phyloP scores from a whole-genome alignment of 2,113 vertebrate genomes.

The Sapayoa aenigma region DNA sequence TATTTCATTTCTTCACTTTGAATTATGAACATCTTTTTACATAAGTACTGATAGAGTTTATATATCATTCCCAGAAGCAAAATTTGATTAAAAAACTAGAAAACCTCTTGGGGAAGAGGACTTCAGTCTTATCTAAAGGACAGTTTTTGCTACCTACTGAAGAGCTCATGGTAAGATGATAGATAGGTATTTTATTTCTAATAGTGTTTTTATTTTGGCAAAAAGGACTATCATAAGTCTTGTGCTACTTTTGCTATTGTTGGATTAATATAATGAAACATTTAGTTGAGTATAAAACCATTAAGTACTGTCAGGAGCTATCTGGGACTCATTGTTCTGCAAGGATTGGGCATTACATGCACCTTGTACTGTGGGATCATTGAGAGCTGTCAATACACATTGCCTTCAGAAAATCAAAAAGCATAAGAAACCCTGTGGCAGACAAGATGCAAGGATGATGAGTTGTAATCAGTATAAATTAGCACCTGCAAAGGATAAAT shows the following conservation, averaged over 20 bases:
- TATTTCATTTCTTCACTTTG: conserved; percentile 47
- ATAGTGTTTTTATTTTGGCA: not conserved
- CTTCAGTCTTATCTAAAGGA: not conserved
- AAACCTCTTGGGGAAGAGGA: not conserved
- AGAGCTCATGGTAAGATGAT: not conserved
- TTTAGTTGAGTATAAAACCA: not conserved
- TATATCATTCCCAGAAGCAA: conserved; percentile 25
- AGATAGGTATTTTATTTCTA: not conserved
- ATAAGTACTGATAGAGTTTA: conserved; percentile 10
- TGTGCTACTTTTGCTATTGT: not conserved
- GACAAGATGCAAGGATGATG: not conserved
- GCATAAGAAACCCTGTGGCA: not conserved
- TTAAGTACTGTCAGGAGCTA: not conserved
- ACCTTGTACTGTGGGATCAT: not conserved
- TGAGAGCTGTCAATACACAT: conserved; percentile 1
- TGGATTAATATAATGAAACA: not conserved
- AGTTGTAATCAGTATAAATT: conserved; percentile 54
- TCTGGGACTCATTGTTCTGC: not conserved
- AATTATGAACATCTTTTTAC: conserved; percentile 45
- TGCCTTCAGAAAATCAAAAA: conserved; percentile 17
- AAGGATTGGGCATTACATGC: not conserved
- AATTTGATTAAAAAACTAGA: conserved; percentile 3
- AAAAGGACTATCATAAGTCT: not conserved
- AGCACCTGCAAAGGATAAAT: conserved; percentile 1
- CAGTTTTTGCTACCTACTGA: not conserved